These are phyloP conservation scores for Aphrocallistes beatrix DNA, from an alignment of 37 sponge, comb jelly and placozoan genomes.

Conservation along the genomic window DNA sequence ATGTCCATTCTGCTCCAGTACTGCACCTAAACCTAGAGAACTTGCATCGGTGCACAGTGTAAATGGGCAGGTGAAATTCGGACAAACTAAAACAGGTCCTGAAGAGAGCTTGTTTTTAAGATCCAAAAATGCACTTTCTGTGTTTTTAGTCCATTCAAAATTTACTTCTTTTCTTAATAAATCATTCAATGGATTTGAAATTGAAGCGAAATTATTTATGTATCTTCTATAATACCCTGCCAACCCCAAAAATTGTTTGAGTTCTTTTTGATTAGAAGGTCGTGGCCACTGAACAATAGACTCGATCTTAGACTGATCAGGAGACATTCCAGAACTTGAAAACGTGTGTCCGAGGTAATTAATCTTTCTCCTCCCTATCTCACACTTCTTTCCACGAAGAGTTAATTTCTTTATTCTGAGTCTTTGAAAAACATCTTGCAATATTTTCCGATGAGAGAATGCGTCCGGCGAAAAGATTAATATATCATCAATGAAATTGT, in stretches of 20 bases:
- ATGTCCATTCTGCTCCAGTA: constrained; percentile 22
- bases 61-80: background rate
- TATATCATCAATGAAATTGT: constrained; percentile 37
- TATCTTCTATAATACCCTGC: constrained; percentile 35
- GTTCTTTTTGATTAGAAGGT: constrained; percentile 2
- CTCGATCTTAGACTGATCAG: no score
- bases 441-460: constrained; percentile 5
- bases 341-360: constrained; percentile 36
- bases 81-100: background rate
- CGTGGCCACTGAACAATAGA: constrained; percentile 27
- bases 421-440: constrained; percentile 31
- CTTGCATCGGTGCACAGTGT: constrained; percentile 26
- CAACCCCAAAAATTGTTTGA: constrained; percentile 31
- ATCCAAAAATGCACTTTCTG: no score
- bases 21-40: constrained; percentile 10
- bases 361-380: constrained; percentile 25
- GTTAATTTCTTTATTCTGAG: constrained; percentile 31
- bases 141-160: no score
- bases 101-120: background rate
- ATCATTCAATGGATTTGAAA: constrained; percentile 27
- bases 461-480: constrained; percentile 15
- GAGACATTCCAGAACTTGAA: constrained; percentile 31
- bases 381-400: constrained; percentile 33
- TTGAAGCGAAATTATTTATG: constrained; percentile 32
- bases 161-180: constrained; percentile 28